A percentile compares a stretch with the other conserved stretches of the same genome.
Evolutionary conservation across 2,797 vertebrate genomes (phyloP).

Genomic region (Apogon hyalosoma): DNA sequence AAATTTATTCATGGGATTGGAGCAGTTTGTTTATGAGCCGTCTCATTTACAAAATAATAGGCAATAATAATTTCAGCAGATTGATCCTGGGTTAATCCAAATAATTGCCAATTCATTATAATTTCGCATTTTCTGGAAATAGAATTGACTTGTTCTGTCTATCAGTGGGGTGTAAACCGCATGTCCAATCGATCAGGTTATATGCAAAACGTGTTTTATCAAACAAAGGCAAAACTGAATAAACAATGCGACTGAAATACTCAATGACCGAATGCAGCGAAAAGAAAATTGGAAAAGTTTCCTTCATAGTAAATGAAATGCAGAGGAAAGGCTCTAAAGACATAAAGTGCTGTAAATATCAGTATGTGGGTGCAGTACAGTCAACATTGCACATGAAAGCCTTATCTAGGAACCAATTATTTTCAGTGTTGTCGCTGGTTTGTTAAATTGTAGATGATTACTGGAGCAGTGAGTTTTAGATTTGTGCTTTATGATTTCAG

Average conservation of each 20-base stretch:
- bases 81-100: conserved; percentile 78
- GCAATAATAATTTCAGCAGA: conserved; percentile 73
- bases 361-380: background rate
- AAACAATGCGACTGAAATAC: conserved; percentile 35
- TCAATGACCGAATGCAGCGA: conserved; percentile 3
- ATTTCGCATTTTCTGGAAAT: conserved; percentile 69
- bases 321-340: background rate
- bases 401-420: conserved; percentile 21
- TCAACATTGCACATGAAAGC: conserved; percentile 16
- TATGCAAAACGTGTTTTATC: conserved; percentile 28
- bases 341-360: conserved; percentile 29
- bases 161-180: conserved; percentile 47
- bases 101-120: conserved; percentile 75
- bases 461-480: conserved; percentile 10
- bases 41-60: conserved; percentile 79
- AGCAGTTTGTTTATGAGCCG: conserved; percentile 73
- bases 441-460: conserved; percentile 28
- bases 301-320: background rate
- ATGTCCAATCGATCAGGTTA: conserved; percentile 55
- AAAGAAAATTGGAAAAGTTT: conserved; percentile 26
- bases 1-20: conserved; percentile 73
- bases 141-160: conserved; percentile 62
- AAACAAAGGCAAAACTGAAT: conserved; percentile 34
- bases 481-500: conserved; percentile 22
- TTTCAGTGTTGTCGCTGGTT: background rate